These are phyloP conservation scores for Trilocha varians DNA, from an alignment of 2,888 invertebrate species.

Conservation along the genomic window DNA sequence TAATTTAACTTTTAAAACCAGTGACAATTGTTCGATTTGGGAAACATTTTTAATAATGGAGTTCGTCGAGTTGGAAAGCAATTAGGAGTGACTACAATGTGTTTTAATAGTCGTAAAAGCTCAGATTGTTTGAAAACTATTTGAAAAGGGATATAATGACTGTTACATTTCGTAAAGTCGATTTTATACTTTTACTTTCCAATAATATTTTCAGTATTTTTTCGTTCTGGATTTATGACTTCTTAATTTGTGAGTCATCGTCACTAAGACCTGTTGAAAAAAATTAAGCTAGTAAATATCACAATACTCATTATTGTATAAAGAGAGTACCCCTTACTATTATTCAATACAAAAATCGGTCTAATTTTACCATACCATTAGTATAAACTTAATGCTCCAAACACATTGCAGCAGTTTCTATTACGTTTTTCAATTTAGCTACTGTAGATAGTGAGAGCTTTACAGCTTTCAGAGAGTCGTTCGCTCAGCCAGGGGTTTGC, in stretches of 20 bases:
- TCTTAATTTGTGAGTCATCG: neutral
- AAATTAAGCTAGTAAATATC: no score
- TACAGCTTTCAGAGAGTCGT: conserved; percentile 29
- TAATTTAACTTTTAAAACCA: conserved; percentile 66
- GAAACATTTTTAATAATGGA: conserved; percentile 41
- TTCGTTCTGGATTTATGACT: neutral
- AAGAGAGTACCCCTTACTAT: no score
- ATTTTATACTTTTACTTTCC: neutral
- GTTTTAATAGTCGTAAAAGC: conserved; percentile 23
- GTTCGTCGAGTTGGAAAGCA: conserved; percentile 32
- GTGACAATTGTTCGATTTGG: conserved; percentile 55
- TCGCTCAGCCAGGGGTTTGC: conserved; percentile 21
- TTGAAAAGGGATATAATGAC: neutral
- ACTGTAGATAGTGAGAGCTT: conserved; percentile 34
- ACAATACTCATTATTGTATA: no score
- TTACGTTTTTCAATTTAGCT: conserved; percentile 31
- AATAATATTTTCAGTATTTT: neutral
- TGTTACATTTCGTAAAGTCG: neutral
- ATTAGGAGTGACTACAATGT: conserved; percentile 31
- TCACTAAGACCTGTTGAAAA: no score
- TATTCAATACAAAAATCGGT: neutral
- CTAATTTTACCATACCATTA: neutral
- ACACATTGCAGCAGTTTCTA: neutral
- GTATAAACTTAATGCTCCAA: neutral
- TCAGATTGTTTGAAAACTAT: neutral